Percentiles rank a stretch among this genome's conserved stretches.
phyloP scores from a whole-genome alignment of 2,797 vertebrate genomes.

The Serranus cabrilla region DNA sequence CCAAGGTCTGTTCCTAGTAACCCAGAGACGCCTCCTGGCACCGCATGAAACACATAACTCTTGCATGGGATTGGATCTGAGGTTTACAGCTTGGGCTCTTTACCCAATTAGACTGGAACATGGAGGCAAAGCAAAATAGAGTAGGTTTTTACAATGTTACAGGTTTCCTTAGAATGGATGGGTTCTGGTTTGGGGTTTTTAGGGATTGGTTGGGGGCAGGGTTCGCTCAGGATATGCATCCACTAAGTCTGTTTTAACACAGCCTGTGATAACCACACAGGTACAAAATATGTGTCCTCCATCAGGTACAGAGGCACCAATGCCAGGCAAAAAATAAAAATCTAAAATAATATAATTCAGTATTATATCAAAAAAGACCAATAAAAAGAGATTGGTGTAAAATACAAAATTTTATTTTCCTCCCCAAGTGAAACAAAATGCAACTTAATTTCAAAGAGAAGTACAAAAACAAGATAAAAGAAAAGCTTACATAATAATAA shows the following conservation, averaged over 20 bases:
- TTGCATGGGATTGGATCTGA: slow-evolving; percentile 69
- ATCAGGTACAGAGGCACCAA: slow-evolving; percentile 28
- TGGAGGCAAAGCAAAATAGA: slow-evolving; percentile 72
- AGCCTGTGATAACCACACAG: slow-evolving; percentile 63
- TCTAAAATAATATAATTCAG: not conserved
- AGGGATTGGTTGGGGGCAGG: slow-evolving; percentile 7
- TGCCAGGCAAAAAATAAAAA: not conserved
- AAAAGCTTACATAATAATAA: slow-evolving; percentile 75
- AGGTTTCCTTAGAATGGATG: slow-evolving; percentile 73
- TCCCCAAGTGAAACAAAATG: slow-evolving; percentile 56
- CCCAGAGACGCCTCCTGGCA: slow-evolving; percentile 83
- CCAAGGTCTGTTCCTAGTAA: slow-evolving; percentile 79
- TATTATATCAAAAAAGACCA: not conserved
- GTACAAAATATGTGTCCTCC: slow-evolving; percentile 29
- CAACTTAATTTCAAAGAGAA: slow-evolving; percentile 41
- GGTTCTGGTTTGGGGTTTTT: slow-evolving; percentile 62
- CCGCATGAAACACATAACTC: slow-evolving; percentile 83
- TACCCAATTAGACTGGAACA: slow-evolving; percentile 78
- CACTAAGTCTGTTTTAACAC: slow-evolving; percentile 72
- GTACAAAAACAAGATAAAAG: slow-evolving; percentile 44
- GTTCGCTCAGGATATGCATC: slow-evolving; percentile 44
- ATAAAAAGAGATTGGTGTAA: slow-evolving; percentile 24
- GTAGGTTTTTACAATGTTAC: slow-evolving; percentile 82
- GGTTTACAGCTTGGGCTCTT: slow-evolving; percentile 75
- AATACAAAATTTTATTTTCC: slow-evolving; percentile 75